A percentile compares a stretch with the other conserved stretches of the same genome.
Evolutionary conservation across 2,797 vertebrate species (phyloP).

Genomic region (Gymnodraco acuticeps): DNA sequence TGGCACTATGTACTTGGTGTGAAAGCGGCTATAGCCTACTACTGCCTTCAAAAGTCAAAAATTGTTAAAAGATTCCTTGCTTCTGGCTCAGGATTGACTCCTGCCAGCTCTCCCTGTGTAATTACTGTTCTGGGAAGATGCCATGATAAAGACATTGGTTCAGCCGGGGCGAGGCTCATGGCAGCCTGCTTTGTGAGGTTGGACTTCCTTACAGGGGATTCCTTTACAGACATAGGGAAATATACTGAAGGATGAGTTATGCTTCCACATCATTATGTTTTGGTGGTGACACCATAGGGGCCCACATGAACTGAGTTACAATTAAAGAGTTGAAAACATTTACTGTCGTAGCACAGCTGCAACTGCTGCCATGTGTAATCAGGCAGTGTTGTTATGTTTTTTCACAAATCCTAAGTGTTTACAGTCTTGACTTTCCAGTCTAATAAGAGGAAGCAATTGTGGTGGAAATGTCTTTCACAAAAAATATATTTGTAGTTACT

Average conservation of each 20-base stretch:
- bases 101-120: slow-evolving; percentile 46
- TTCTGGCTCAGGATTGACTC: slow-evolving; percentile 36
- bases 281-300: slow-evolving; percentile 10
- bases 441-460: not conserved
- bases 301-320: not conserved
- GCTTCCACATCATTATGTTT: slow-evolving; percentile 24
- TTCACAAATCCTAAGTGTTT: not conserved
- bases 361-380: slow-evolving; percentile 6
- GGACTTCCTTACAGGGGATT: slow-evolving; percentile 31
- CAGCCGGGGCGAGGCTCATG: slow-evolving; percentile 36
- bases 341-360: not conserved
- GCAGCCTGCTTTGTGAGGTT: slow-evolving; percentile 37
- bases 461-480: not conserved
- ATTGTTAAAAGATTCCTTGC: slow-evolving; percentile 20
- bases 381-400: not conserved
- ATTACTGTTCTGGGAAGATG: slow-evolving; percentile 51
- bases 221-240: slow-evolving; percentile 3
- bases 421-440: slow-evolving; percentile 9
- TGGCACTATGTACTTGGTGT: no score
- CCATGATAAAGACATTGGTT: slow-evolving; percentile 52
- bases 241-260: slow-evolving; percentile 22
- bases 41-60: slow-evolving; percentile 30
- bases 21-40: not conserved
- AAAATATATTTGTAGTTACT: slow-evolving; percentile 7
- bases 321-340: not conserved